Conservation (phyloP, 2,113 vertebrate genomes). For the Anser cygnoides region DNA sequence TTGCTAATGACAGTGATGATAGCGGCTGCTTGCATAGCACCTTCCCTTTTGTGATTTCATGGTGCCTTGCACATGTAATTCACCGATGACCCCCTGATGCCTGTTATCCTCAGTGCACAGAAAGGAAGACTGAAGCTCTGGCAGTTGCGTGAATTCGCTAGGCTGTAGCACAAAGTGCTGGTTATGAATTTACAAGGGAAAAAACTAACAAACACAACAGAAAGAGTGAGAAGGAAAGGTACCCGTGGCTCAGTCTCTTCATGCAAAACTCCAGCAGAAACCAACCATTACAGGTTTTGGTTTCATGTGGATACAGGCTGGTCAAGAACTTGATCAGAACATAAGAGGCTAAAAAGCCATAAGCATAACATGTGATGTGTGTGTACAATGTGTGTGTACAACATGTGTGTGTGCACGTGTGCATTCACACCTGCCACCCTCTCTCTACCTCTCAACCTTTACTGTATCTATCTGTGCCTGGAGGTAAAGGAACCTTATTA, state of each 20-base stretch:
- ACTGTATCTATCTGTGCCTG: neutral
- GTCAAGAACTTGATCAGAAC: neutral
- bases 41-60: neutral
- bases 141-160: neutral
- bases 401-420: neutral
- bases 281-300: neutral
- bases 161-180: neutral
- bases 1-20: slow-evolving; percentile 32
- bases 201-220: neutral
- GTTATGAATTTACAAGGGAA: neutral
- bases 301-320: neutral
- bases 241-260: neutral
- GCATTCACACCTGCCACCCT: neutral
- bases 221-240: neutral
- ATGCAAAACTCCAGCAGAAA: neutral
- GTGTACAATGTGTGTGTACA: neutral
- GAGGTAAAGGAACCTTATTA: neutral
- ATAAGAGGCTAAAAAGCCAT: neutral
- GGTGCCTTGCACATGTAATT: neutral
- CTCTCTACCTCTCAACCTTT: neutral
- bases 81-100: neutral
- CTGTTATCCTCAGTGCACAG: neutral
- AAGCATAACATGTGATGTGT: neutral
- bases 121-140: neutral
- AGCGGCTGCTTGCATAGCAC: neutral